Evolutionary conservation across 2,888 invertebrate species (phyloP).

Genomic region (Nemotelus nigrinus): DNA sequence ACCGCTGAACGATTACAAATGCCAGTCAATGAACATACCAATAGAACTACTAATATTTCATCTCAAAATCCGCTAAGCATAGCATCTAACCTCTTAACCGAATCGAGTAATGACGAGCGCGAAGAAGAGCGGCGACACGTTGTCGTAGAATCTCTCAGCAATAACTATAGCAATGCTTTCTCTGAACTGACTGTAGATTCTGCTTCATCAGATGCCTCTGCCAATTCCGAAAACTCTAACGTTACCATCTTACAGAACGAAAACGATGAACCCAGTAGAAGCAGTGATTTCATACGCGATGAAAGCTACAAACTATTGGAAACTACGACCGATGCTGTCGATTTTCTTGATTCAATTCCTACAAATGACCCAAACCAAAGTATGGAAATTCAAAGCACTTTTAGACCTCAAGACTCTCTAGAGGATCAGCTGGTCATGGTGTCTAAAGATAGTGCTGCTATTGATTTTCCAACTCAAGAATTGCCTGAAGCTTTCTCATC

Average conservation of each 20-base stretch:
- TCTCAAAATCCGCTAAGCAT: neutral
- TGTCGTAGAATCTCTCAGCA: neutral
- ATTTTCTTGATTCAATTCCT: neutral
- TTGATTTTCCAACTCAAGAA: neutral
- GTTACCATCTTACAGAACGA: conserved; percentile 35
- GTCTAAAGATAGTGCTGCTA: too few species aligned
- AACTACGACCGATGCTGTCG: neutral
- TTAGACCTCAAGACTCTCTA: too few species aligned
- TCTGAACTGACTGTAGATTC: conserved; percentile 39
- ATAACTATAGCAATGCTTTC: conserved; percentile 4
- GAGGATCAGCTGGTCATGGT: too few species aligned
- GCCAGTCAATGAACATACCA: conserved; percentile 38
- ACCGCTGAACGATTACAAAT: conserved; percentile 10
- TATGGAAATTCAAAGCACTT: too few species aligned
- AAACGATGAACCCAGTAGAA: conserved; percentile 1
- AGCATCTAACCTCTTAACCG: conserved; percentile 23
- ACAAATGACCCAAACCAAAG: too few species aligned
- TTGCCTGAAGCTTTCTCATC: conserved; percentile 1
- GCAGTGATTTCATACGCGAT: neutral
- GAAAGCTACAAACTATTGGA: conserved; percentile 1
- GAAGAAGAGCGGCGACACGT: neutral
- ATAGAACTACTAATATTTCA: conserved; percentile 2
- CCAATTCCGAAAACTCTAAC: conserved; percentile 34
- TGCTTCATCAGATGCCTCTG: conserved; percentile 42
- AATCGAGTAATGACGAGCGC: neutral